Percentiles rank a stretch among this genome's conserved stretches.
Evolutionary conservation across 2,113 vertebrate genomes (phyloP).

Genomic region (Heterotilapia buettikoferi): DNA sequence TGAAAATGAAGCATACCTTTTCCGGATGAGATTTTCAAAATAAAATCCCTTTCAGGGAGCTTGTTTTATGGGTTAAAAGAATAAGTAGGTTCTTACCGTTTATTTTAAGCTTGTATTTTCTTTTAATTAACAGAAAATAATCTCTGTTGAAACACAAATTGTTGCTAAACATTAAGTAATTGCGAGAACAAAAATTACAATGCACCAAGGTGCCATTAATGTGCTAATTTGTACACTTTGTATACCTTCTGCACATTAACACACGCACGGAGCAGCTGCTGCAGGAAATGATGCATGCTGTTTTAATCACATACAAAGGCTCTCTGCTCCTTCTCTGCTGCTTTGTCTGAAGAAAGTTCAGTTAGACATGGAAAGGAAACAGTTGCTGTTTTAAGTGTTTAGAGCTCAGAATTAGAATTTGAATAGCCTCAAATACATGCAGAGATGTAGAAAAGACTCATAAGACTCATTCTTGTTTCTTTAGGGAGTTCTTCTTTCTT

Average conservation of each 20-base stretch:
- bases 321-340: not conserved
- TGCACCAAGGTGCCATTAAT: not conserved
- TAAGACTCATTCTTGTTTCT: not conserved
- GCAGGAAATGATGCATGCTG: not conserved
- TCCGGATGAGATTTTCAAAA: constrained; percentile 19
- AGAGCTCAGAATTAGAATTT: not conserved
- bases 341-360: not conserved
- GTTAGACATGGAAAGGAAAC: not conserved
- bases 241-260: not conserved
- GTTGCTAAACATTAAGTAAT: not conserved
- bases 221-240: not conserved
- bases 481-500: not conserved
- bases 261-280: not conserved
- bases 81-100: not conserved
- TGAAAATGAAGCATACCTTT: rapidly evolving
- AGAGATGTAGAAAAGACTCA: not conserved
- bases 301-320: not conserved
- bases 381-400: not conserved
- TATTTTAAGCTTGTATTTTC: not conserved
- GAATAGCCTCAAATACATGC: not conserved
- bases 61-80: not conserved
- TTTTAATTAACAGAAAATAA: not conserved
- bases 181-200: not conserved
- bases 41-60: not conserved
- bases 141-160: not conserved